These are phyloP conservation scores for Stenurella melanura DNA, from an alignment of 2,888 invertebrate species.

Conservation along the genomic window DNA sequence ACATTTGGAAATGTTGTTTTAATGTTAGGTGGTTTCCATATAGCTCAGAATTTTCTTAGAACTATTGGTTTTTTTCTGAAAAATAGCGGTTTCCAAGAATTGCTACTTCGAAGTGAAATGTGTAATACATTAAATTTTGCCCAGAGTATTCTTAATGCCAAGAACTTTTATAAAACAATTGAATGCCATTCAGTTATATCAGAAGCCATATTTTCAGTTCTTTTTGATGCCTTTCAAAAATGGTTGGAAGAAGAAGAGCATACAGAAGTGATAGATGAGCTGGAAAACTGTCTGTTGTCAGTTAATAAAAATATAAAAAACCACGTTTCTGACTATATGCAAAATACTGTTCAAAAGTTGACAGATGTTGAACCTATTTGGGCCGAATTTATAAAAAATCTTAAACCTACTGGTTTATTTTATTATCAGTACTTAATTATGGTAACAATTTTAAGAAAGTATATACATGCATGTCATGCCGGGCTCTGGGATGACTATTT, in stretches of 20 bases:
- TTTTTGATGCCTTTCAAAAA: not conserved
- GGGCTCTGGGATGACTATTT: not conserved
- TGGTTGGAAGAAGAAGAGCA: not conserved
- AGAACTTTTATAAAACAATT: no score
- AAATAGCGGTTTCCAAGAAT: not conserved
- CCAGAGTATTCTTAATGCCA: no score
- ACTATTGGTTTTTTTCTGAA: not conserved
- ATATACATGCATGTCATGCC: not conserved
- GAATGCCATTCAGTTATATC: constrained; percentile 1
- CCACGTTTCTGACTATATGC: not conserved
- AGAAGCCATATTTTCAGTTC: constrained; percentile 7
- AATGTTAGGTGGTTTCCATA: constrained; percentile 5
- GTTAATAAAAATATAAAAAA: not conserved
- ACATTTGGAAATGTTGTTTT: constrained; percentile 1
- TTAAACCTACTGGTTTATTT: not conserved
- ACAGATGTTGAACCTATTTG: not conserved
- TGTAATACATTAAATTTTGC: not conserved
- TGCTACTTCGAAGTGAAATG: not conserved
- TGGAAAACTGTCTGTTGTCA: not conserved
- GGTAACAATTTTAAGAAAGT: not conserved
- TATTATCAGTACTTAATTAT: not conserved
- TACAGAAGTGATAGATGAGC: not conserved
- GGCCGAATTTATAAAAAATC: not conserved
- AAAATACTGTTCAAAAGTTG: not conserved
- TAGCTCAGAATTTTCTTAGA: constrained; percentile 1